Evolutionary conservation across 2,113 vertebrate species (phyloP).

Genomic region (Elephantulus edwardii): DNA sequence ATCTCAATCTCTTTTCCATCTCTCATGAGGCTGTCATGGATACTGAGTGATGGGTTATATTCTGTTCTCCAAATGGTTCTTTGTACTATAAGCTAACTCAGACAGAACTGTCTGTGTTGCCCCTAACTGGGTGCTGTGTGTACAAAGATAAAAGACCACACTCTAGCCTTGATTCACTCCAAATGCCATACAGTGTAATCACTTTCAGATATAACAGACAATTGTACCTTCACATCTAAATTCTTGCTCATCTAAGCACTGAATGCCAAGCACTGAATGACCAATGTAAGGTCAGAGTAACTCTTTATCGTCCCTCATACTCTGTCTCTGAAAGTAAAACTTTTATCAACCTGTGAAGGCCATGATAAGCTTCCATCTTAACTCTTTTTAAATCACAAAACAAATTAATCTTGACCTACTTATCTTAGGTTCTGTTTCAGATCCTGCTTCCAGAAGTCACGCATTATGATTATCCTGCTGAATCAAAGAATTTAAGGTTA

Average conservation of each 20-base stretch:
- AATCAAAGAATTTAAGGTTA: background rate
- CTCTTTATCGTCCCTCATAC: background rate
- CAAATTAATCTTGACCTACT: background rate
- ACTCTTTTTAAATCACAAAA: background rate
- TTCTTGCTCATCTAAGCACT: background rate
- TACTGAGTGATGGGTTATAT: background rate
- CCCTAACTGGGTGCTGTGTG: background rate
- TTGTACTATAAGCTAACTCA: background rate
- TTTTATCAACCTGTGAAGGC: background rate
- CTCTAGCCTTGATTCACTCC: background rate
- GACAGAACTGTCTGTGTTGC: background rate
- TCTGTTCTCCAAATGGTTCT: background rate
- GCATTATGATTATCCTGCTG: background rate
- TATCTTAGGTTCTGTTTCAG: background rate
- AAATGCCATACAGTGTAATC: background rate
- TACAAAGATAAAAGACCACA: background rate
- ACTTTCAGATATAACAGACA: background rate
- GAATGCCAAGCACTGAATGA: conserved; percentile 22
- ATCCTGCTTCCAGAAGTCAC: background rate
- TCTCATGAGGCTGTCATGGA: too few species aligned
- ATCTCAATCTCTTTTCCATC: too few species aligned
- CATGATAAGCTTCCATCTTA: background rate
- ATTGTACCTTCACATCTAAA: conserved; percentile 20
- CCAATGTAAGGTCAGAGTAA: background rate
- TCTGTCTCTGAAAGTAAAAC: conserved; percentile 15